A percentile compares a stretch with the other conserved stretches of the same genome.
Conservation (phyloP, 2,113 vertebrate genomes). For the Sturnira hondurensis region DNA sequence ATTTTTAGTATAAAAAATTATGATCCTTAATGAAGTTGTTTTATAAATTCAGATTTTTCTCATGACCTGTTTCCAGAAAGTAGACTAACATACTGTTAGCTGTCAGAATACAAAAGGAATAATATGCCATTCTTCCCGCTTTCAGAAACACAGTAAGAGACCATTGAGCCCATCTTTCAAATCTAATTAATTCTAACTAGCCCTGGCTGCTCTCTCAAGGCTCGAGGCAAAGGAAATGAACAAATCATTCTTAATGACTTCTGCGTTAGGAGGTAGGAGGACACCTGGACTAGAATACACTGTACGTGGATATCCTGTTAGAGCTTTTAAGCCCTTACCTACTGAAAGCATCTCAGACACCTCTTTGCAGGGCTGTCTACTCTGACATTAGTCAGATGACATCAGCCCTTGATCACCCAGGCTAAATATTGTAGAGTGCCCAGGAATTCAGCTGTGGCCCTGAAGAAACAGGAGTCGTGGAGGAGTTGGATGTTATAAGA, state of each 20-base stretch:
- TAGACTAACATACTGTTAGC: background rate
- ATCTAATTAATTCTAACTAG: background rate
- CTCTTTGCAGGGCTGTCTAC: background rate
- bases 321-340: background rate
- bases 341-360: background rate
- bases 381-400: background rate
- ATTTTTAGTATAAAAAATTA: background rate
- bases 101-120: background rate
- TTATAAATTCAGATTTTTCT: constrained; percentile 37
- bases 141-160: constrained; percentile 15
- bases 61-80: background rate
- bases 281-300: background rate
- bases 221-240: background rate
- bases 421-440: background rate
- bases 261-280: background rate
- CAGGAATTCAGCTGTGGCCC: background rate
- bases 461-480: background rate
- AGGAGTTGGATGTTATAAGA: background rate
- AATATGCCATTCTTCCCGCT: background rate
- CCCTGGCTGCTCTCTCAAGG: background rate
- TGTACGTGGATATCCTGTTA: background rate
- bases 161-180: background rate
- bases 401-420: background rate
- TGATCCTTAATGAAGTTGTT: background rate
- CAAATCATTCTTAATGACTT: background rate